Conservation (phyloP, 2,113 vertebrate genomes). For the Hydrolagus affinis region DNA sequence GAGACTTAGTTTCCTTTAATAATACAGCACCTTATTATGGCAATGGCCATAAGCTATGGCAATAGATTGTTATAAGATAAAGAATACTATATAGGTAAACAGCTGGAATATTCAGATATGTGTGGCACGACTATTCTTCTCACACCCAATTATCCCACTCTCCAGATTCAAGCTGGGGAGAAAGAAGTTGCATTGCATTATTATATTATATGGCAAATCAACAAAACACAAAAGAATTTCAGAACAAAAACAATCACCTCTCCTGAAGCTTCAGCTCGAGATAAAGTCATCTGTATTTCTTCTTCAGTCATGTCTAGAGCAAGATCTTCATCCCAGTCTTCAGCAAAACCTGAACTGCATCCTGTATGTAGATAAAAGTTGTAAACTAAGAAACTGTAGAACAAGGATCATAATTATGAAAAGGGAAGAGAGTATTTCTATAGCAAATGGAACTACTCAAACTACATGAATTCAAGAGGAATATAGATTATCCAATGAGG, state of each 20-base stretch:
- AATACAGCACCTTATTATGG: no score
- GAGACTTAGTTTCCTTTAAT: background rate
- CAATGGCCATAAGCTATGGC: no score
- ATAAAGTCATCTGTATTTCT: conserved; percentile 30
- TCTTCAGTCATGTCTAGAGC: conserved; percentile 29
- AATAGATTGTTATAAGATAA: background rate
- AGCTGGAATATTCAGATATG: background rate
- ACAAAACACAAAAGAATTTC: background rate
- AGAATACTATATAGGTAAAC: background rate
- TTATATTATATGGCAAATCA: background rate
- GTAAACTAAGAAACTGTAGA: background rate
- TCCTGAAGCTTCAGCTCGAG: conserved; percentile 20
- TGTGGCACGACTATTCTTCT: background rate
- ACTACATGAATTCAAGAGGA: no score
- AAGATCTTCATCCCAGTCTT: conserved; percentile 25
- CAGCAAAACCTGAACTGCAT: background rate
- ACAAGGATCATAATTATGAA: background rate
- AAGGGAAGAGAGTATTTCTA: no score
- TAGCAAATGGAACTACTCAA: no score
- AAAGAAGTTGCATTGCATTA: background rate
- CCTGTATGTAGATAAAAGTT: background rate
- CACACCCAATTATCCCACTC: conserved; percentile 14
- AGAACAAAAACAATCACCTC: conserved; percentile 15
- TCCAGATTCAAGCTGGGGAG: conserved; percentile 4
- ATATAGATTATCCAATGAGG: no score